Base-by-base conservation (phyloP, 2,888 invertebrate species). In the Leucophenga montana region DNA sequence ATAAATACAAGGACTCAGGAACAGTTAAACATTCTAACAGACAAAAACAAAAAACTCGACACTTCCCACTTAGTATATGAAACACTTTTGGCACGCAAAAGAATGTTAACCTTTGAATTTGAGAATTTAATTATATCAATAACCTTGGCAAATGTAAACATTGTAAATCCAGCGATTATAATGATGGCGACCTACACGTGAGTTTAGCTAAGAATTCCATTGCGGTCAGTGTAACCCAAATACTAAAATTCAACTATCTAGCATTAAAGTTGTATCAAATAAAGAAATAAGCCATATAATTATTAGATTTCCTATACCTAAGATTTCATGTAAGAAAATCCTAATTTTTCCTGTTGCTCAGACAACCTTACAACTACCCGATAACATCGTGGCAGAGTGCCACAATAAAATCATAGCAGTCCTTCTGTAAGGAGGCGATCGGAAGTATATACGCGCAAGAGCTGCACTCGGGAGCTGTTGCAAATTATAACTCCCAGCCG, bases 101-200 rank as follows among this genome's bases (percentile, higher is more conserved):
- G 54, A 33, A 65, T 70, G 4, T 18, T 69, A n/a, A 66, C 59
- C 8, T 33, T 22, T 14, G 67, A 70, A 53, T 27, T 67, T 18
- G 50, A 70, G 61, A 66, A 66, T 56, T 27, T 62, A 61, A 62
- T 68, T 53, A n/a, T 70, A 18, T 48, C 67, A 53, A 70, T 67
- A 31, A 59, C 61, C 39, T 57, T 61, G 59, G 66, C 61, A 31
- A 61, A 70, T 1, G 46, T 59, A 18, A 61, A 61, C 4, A 13
- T 66, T 57, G 22, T 66, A 54, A 69, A 69, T 31, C 64, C 56
- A 14, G 39, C 62, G 6, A 68, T 68, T 39, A n/a, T n/a, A 62
- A 64, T 20, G 11, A 13, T 13, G 20, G 11, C 13, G 56, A 56
- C 13, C 18, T 56, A 56, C 3, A 18, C 4, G 20, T 8, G 13